These are phyloP conservation scores for Balearica regulorum DNA, from an alignment of 2,797 vertebrate genomes.

Conservation along the genomic window DNA sequence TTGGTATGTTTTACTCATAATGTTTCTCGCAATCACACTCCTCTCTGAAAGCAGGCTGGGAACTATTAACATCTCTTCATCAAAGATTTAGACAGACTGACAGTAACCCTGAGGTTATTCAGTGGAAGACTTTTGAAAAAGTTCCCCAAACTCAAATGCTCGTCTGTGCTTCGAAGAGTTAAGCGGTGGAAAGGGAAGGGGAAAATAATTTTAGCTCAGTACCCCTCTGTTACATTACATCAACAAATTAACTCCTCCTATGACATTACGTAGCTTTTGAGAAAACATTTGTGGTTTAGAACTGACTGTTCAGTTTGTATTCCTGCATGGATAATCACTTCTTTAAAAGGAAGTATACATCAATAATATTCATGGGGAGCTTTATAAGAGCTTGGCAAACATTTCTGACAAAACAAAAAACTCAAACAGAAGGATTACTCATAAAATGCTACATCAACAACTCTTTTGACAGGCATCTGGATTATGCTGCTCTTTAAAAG, in stretches of 20 bases:
- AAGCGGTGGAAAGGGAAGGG: neutral
- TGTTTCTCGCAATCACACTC: neutral
- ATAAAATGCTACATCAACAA: constrained; percentile 60
- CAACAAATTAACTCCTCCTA: neutral
- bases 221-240: neutral
- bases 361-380: constrained; percentile 58
- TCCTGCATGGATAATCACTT: constrained; percentile 12
- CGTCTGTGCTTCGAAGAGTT: neutral
- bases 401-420: constrained; percentile 64
- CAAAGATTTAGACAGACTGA: neutral
- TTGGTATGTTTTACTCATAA: neutral
- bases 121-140: neutral
- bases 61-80: neutral
- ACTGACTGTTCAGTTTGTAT: neutral
- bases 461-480: constrained; percentile 44
- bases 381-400: constrained; percentile 56
- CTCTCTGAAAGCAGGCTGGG: neutral
- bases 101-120: neutral
- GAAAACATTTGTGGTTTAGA: neutral
- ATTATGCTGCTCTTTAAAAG: constrained; percentile 54
- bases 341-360: constrained; percentile 52
- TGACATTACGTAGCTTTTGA: neutral
- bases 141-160: neutral
- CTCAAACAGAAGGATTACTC: constrained; percentile 65
- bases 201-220: neutral